Conservation (phyloP, 2,797 vertebrate genomes). For the Malurus splendens region DNA sequence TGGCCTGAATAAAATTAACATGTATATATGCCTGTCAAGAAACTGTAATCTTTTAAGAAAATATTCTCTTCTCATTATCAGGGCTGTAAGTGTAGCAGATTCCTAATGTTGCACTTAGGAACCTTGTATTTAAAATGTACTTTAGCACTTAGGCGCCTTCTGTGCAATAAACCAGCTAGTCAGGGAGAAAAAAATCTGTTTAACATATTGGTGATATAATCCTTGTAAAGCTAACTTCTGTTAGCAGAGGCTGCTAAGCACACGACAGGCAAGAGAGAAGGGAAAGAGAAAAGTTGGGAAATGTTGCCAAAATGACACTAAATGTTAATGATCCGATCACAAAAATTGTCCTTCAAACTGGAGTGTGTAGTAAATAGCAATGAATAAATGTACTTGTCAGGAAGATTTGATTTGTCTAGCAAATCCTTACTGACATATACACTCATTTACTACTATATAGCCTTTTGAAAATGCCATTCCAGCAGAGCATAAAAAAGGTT, state of each 20-base stretch:
- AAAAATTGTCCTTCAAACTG: constrained; percentile 72
- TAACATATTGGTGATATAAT: constrained; percentile 11
- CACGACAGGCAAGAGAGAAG: constrained; percentile 5
- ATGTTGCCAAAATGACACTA: constrained; percentile 65
- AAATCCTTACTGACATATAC: constrained; percentile 74
- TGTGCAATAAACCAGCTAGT: constrained; percentile 4
- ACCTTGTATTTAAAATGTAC: constrained; percentile 14
- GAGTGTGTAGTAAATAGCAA: constrained; percentile 70
- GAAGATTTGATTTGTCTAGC: constrained; percentile 76
- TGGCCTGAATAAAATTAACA: neutral
- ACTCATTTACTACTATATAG: constrained; percentile 72
- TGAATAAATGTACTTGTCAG: constrained; percentile 71
- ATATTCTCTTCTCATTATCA: neutral
- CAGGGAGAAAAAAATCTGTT: neutral
- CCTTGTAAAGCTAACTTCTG: constrained; percentile 34
- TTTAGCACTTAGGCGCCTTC: neutral
- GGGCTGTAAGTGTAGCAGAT: neutral
- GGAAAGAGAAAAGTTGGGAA: constrained; percentile 54
- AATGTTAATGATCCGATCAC: constrained; percentile 71
- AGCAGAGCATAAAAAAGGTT: constrained; percentile 77
- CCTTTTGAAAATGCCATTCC: constrained; percentile 79
- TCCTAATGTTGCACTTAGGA: constrained; percentile 1
- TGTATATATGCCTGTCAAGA: neutral
- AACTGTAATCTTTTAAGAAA: neutral
- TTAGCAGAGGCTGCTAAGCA: neutral